A percentile compares a stretch with the other conserved stretches of the same genome.
These are phyloP conservation scores for Lepus timidus DNA, from an alignment of 2,113 vertebrate species.

Conservation along the genomic window DNA sequence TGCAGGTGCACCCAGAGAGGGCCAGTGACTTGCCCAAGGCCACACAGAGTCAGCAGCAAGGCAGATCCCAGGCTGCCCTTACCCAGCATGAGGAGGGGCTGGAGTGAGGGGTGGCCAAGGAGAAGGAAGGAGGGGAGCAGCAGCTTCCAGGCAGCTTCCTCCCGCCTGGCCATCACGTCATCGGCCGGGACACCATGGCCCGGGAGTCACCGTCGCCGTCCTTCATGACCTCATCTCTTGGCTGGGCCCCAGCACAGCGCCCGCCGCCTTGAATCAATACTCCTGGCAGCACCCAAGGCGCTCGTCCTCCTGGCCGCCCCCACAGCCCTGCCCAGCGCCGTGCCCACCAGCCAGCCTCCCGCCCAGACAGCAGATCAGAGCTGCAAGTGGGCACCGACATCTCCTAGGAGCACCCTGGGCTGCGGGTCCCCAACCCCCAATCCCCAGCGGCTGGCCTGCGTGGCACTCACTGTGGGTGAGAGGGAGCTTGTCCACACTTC, in stretches of 20 bases:
- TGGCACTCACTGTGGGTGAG: rapidly evolving
- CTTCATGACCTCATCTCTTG: slow-evolving; percentile 86
- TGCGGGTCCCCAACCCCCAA: background rate
- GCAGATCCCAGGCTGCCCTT: background rate
- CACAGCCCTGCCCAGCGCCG: background rate
- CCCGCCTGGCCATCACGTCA: slow-evolving; percentile 62
- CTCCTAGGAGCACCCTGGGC: background rate
- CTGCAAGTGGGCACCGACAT: background rate
- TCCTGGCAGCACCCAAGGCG: slow-evolving; percentile 30
- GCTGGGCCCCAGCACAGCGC: slow-evolving; percentile 71
- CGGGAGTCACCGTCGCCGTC: slow-evolving; percentile 59
- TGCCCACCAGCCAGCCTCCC: background rate
- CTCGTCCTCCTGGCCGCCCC: background rate
- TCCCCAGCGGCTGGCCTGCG: rapidly evolving
- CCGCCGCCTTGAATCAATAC: slow-evolving; percentile 80
- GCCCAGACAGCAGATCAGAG: background rate
- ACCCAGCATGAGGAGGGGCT: rapidly evolving
- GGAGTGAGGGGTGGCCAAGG: background rate
- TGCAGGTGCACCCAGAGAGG: background rate
- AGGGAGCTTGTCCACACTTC: background rate
- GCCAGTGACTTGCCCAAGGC: background rate
- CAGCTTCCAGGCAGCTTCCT: slow-evolving; percentile 60
- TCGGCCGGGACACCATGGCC: slow-evolving; percentile 25
- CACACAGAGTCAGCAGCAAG: background rate
- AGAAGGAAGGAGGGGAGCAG: slow-evolving; percentile 15